Conservation (phyloP, 1,140 invertebrate genomes). For the Monochamus saltuarius region DNA sequence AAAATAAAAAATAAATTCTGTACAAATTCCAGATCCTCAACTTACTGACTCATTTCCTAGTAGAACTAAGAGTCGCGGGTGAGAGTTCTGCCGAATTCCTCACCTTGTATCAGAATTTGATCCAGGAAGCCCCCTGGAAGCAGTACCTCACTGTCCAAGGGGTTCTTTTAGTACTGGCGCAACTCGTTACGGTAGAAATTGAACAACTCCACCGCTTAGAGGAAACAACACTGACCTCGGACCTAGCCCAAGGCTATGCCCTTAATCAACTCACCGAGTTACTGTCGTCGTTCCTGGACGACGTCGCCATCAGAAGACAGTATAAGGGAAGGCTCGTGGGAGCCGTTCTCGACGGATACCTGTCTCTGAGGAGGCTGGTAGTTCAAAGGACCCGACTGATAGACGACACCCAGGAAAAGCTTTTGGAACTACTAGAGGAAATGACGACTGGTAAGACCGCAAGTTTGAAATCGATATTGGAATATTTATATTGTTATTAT, state of each 20-base stretch:
- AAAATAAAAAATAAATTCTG: too few species aligned
- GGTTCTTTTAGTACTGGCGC: slow-evolving; percentile 80
- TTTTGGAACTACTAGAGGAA: slow-evolving; percentile 92
- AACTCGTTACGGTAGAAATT: slow-evolving; percentile 85
- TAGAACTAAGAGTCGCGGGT: slow-evolving; percentile 79
- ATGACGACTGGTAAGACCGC: slow-evolving; percentile 83
- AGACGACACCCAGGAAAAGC: slow-evolving; percentile 95
- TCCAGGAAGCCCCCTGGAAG: slow-evolving; percentile 85
- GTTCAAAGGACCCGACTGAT: slow-evolving; percentile 93
- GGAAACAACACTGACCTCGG: slow-evolving; percentile 89
- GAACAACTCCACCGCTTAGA: slow-evolving; percentile 81
- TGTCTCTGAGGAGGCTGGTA: slow-evolving; percentile 85
- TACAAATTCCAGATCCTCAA: slow-evolving; percentile 67
- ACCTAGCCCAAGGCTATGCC: slow-evolving; percentile 89
- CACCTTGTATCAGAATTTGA: slow-evolving; percentile 80
- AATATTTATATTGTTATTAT: slow-evolving; percentile 29
- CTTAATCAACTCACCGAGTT: slow-evolving; percentile 86
- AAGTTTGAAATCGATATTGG: too few species aligned
- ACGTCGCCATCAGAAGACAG: slow-evolving; percentile 79
- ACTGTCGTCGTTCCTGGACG: slow-evolving; percentile 79
- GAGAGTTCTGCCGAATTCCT: slow-evolving; percentile 93
- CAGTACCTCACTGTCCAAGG: slow-evolving; percentile 89
- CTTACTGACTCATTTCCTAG: slow-evolving; percentile 84
- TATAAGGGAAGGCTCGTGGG: slow-evolving; percentile 89
- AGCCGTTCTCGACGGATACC: slow-evolving; percentile 89